Evolutionary conservation across 2,888 invertebrate species (phyloP).

Genomic region (Allygus modestus): DNA sequence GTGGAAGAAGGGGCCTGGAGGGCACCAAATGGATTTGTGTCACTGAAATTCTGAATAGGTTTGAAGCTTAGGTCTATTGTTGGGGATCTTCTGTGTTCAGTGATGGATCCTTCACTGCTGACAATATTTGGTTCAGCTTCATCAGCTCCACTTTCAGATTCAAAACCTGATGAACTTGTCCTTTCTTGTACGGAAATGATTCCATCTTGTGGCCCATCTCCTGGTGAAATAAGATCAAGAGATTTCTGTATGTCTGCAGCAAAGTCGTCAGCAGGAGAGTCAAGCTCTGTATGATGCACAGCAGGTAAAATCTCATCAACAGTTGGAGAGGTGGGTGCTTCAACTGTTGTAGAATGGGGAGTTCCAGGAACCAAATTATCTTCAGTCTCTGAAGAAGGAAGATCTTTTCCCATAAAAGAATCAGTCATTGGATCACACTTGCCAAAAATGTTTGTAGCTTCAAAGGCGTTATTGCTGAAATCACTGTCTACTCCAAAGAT

Average conservation of each 20-base stretch:
- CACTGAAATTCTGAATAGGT: conserved; percentile 48
- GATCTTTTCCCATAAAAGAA: conserved; percentile 25
- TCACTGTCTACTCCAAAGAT: conserved; percentile 13
- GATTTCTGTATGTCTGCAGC: conserved; percentile 26
- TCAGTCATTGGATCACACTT: conserved; percentile 48
- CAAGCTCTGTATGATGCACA: conserved; percentile 40
- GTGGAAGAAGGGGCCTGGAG: conserved; percentile 1
- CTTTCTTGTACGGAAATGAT: conserved; percentile 27
- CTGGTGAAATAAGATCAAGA: conserved; percentile 30
- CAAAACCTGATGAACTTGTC: conserved; percentile 64
- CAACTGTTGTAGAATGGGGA: conserved; percentile 62
- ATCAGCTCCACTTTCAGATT: conserved; percentile 64
- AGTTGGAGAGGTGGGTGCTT: conserved; percentile 61
- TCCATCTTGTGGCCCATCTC: conserved; percentile 31
- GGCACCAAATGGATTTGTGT: conserved; percentile 51
- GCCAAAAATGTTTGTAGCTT: conserved; percentile 18
- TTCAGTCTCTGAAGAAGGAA: conserved; percentile 48
- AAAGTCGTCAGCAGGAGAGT: conserved; percentile 44
- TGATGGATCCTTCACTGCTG: conserved; percentile 57
- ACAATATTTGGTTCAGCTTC: conserved; percentile 42
- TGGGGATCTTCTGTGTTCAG: conserved; percentile 52
- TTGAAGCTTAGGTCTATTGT: conserved; percentile 47
- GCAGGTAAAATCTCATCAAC: conserved; percentile 36
- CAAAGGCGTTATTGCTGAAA: conserved; percentile 50
- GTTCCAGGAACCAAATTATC: conserved; percentile 51